Base-by-base conservation (phyloP, 2,888 invertebrate species). In the Cremastinae sp. region DNA sequence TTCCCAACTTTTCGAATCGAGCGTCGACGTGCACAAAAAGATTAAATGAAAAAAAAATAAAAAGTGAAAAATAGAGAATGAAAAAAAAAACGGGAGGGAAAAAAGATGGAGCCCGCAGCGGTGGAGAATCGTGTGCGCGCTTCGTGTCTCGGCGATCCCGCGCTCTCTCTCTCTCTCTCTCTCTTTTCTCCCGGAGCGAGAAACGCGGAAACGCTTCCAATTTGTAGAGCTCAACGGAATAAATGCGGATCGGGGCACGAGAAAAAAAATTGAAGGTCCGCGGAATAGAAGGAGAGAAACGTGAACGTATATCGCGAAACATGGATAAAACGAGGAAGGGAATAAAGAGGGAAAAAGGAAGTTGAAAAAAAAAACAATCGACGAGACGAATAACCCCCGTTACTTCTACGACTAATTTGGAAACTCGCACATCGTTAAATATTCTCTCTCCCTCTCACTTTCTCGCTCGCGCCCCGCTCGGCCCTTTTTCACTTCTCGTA, bases 1-100 rank as follows among this genome's bases (percentile, higher is more conserved):
- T 74, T 79, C 80, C 78, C 62, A 78, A 77, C 80, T 78, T 80
- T 82, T 82, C 80, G 75, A 79, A 79, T 80, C 74, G 78, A 74
- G 72, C 68, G 74, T 65, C 66, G 71, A 77, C 64, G 77, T 38
- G 69, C 69, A 72, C 38, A 51, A 56, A 62, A 74, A 74, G 69
- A 74, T 65, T 34, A 34, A 12, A 20, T 36, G 18, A 9, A 41
- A 45, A 34, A 43, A 34, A 38, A 28, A 12, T n/a, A n/a, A n/a
- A n/a, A n/a, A n/a, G n/a, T n/a, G n/a, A 51, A 56, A 62, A 74
- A 74, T 64, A 74, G 61, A 41, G 34, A 12, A 20, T 36, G 18
- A 9, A 41, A 45, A 34, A 43, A 34, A 38, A 28, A 12, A n/a
- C n/a, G 47, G 43, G 56, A 41, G 53, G 45, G 68, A 72, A 64